A percentile compares a stretch with the other conserved stretches of the same genome.
Evolutionary conservation across 2,797 vertebrate species (phyloP).

Genomic region (Cetoscarus ocellatus): DNA sequence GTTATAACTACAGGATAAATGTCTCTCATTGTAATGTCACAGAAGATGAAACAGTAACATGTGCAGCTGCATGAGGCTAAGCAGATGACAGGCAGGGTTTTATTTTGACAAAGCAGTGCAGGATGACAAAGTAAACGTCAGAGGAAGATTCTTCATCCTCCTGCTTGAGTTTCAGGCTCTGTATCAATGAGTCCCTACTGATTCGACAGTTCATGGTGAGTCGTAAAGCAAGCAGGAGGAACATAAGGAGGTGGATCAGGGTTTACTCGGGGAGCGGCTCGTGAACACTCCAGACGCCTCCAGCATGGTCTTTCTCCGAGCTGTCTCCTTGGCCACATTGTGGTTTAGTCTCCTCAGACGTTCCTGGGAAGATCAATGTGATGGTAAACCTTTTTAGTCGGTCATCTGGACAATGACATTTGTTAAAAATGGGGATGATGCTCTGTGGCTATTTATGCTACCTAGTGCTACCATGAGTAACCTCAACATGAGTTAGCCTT

Average conservation of each 20-base stretch:
- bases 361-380: slow-evolving; percentile 80
- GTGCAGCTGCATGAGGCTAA: not conserved
- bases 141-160: slow-evolving; percentile 13
- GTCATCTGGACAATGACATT: too few species aligned
- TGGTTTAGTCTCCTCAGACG: slow-evolving; percentile 91
- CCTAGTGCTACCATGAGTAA: too few species aligned
- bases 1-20: not conserved
- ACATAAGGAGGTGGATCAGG: slow-evolving; percentile 53
- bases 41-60: not conserved
- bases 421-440: too few species aligned
- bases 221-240: not conserved
- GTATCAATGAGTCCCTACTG: slow-evolving; percentile 1
- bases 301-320: slow-evolving; percentile 92
- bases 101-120: slow-evolving; percentile 18
- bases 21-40: not conserved
- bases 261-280: slow-evolving; percentile 90
- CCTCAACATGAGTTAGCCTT: too few species aligned
- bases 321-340: slow-evolving; percentile 94
- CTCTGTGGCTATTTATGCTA: too few species aligned
- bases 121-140: slow-evolving; percentile 20
- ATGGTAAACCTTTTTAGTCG: not conserved
- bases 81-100: slow-evolving; percentile 7
- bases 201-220: slow-evolving; percentile 5
- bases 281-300: slow-evolving; percentile 90
- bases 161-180: slow-evolving; percentile 20